A percentile compares a stretch with the other conserved stretches of the same genome.
These are phyloP conservation scores for Callosobruchus maculatus DNA, from an alignment of 2,888 invertebrate genomes.

Conservation along the genomic window DNA sequence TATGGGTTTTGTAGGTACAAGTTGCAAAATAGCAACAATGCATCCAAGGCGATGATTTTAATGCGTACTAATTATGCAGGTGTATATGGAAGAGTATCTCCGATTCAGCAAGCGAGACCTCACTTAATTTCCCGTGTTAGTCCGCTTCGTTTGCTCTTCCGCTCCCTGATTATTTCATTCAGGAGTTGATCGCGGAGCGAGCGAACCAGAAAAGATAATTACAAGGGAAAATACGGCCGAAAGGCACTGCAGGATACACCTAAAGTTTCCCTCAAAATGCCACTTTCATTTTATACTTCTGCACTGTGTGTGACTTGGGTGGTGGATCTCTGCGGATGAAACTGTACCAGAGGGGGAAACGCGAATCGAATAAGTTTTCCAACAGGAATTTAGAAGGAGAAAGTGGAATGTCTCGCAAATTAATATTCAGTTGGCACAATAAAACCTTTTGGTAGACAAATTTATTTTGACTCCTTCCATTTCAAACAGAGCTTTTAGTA, in stretches of 20 bases:
- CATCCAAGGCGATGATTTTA: neutral
- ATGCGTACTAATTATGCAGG: neutral
- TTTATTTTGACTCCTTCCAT: too few relatives aligned
- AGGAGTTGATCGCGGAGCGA: slow-evolving; percentile 46
- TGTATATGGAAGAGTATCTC: neutral
- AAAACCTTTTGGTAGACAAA: neutral
- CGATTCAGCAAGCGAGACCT: neutral
- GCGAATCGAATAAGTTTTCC: neutral
- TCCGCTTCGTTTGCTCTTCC: slow-evolving; percentile 48
- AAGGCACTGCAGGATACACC: neutral
- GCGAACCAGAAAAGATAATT: slow-evolving; percentile 49
- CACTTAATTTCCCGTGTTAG: slow-evolving; percentile 45
- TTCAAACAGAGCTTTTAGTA: too few relatives aligned
- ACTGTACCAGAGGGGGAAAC: neutral
- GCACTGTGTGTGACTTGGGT: neutral
- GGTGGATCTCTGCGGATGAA: neutral
- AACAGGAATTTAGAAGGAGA: neutral
- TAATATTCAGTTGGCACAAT: neutral
- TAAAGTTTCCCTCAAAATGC: neutral
- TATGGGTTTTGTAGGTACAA: neutral
- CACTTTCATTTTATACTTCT: neutral
- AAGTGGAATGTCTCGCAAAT: neutral
- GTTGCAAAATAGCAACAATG: neutral
- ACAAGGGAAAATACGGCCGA: slow-evolving; percentile 44
- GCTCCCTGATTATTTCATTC: slow-evolving; percentile 49